Percentiles rank a stretch among this genome's conserved stretches.
phyloP scores from a whole-genome alignment of 2,888 invertebrate genomes.

The Ennomos fuscantarius region DNA sequence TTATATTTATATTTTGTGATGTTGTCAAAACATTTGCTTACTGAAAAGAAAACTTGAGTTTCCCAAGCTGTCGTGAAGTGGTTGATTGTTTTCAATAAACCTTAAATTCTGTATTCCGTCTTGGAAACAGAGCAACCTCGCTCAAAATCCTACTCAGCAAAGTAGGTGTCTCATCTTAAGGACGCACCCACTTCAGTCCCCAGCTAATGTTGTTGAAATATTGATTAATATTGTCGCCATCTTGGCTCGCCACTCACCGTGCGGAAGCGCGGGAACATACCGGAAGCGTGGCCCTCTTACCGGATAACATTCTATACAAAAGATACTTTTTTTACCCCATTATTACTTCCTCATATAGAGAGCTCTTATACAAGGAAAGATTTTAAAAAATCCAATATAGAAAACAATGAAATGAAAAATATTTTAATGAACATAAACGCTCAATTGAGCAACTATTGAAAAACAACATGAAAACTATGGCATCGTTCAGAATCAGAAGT shows the following conservation, averaged over 20 bases:
- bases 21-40: no score
- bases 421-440: constrained; percentile 46
- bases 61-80: constrained; percentile 7
- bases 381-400: constrained; percentile 31
- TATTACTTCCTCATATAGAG: constrained; percentile 56
- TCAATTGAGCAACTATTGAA: constrained; percentile 64
- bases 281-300: constrained; percentile 59
- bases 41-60: background rate
- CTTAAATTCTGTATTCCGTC: constrained; percentile 11
- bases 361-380: constrained; percentile 52
- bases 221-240: constrained; percentile 86
- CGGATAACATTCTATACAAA: constrained; percentile 64
- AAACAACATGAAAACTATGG: constrained; percentile 25
- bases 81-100: constrained; percentile 21
- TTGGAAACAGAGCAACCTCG: constrained; percentile 31
- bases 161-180: constrained; percentile 73
- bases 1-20: no score
- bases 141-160: constrained; percentile 47
- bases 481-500: constrained; percentile 26
- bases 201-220: constrained; percentile 83
- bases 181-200: constrained; percentile 56
- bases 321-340: constrained; percentile 68
- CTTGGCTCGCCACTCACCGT: constrained; percentile 72
- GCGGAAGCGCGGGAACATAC: constrained; percentile 62
- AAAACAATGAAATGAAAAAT: constrained; percentile 44